Evolutionary conservation across 2,888 invertebrate genomes (phyloP).

Genomic region (Microctonus aethiopoides): DNA sequence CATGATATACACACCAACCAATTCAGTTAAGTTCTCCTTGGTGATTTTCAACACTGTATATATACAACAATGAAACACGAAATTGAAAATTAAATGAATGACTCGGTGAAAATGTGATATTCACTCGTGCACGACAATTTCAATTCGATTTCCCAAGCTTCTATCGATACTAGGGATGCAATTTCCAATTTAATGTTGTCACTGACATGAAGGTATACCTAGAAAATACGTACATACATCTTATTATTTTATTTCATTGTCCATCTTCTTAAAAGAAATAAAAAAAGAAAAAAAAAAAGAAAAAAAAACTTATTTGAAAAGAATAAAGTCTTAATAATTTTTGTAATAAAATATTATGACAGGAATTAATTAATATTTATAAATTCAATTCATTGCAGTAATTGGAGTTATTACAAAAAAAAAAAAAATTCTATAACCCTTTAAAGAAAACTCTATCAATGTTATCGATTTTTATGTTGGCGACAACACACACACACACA

Average conservation of each 20-base stretch:
- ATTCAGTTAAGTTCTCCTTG: not conserved
- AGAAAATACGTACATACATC: not conserved
- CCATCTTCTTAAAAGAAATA: not conserved
- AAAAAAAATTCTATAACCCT: not conserved
- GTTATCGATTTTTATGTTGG: not conserved
- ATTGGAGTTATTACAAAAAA: not conserved
- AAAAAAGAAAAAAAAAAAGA: too few species aligned
- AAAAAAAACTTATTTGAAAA: too few species aligned
- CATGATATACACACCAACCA: not conserved
- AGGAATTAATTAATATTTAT: too few species aligned
- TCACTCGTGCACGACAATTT: slow-evolving; percentile 2
- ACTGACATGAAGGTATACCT: not conserved
- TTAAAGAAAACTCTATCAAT: not conserved
- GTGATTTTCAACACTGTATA: not conserved
- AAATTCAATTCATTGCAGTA: not conserved
- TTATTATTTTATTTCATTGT: not conserved
- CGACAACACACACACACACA: too few species aligned
- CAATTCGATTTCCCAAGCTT: slow-evolving; percentile 1
- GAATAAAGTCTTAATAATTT: too few species aligned
- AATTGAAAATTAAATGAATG: slow-evolving; percentile 14
- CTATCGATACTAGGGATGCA: not conserved
- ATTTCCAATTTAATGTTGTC: not conserved
- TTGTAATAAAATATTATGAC: too few species aligned
- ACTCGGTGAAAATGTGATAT: slow-evolving; percentile 7
- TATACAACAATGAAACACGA: slow-evolving; percentile 6